A percentile compares a stretch with the other conserved stretches of the same genome.
These are phyloP conservation scores for Uropetala carovei DNA, from an alignment of 2,888 invertebrate species.

Conservation along the genomic window DNA sequence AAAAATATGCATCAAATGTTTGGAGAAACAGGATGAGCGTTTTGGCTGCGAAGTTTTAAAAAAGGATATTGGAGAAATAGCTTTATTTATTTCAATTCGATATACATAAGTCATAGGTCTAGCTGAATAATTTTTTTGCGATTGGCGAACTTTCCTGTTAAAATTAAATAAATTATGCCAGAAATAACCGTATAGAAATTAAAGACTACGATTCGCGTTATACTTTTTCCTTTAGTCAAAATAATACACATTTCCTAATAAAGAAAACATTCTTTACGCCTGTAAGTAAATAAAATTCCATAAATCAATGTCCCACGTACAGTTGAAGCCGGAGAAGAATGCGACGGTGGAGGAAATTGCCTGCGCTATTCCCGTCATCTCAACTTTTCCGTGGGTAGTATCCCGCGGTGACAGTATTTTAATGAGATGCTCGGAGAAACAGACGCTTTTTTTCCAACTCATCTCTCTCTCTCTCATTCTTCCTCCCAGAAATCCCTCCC, in stretches of 20 bases:
- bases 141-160: too few relatives aligned
- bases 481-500: too few relatives aligned
- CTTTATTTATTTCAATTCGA: too few relatives aligned
- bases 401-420: conserved; percentile 32
- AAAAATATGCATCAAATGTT: too few relatives aligned
- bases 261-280: neutral
- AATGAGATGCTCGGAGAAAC: conserved; percentile 15
- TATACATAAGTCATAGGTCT: too few relatives aligned
- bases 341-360: neutral
- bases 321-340: neutral
- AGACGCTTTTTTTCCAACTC: neutral
- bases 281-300: neutral
- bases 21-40: too few relatives aligned
- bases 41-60: too few relatives aligned
- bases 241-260: neutral
- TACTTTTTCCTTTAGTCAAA: neutral
- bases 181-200: too few relatives aligned
- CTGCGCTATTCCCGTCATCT: neutral
- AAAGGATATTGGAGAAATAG: too few relatives aligned
- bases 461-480: too few relatives aligned
- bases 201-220: neutral
- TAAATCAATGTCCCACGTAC: neutral
- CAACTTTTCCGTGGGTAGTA: neutral
- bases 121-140: too few relatives aligned
- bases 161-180: too few relatives aligned